Conservation (phyloP, 2,113 vertebrate species). For the Marmota flaviventris region DNA sequence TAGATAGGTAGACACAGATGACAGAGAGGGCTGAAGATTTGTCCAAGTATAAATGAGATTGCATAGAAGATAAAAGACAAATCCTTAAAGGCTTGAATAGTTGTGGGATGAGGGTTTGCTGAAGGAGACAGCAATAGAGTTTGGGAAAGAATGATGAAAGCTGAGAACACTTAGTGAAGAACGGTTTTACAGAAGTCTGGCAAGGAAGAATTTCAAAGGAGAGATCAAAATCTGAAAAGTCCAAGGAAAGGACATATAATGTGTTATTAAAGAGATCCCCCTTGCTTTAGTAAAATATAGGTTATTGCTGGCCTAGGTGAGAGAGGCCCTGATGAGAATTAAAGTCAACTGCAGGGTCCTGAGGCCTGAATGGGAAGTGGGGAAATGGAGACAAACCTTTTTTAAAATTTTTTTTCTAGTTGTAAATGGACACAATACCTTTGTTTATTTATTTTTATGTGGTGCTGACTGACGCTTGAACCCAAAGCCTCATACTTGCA, state of each 20-base stretch:
- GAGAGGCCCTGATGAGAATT: no score
- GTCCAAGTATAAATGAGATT: background rate
- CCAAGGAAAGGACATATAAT: background rate
- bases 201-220: conserved; percentile 36
- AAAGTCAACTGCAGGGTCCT: background rate
- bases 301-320: background rate
- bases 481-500: no score
- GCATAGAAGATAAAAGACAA: background rate
- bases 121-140: background rate
- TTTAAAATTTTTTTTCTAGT: no score
- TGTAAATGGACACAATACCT: no score
- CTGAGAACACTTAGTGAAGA: background rate
- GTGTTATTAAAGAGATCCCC: background rate
- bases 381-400: background rate
- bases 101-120: background rate
- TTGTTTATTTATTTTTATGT: no score
- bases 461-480: no score
- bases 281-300: background rate
- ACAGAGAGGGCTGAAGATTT: background rate
- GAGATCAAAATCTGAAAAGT: conserved; percentile 11
- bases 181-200: background rate
- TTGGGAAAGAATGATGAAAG: background rate
- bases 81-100: background rate
- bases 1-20: background rate
- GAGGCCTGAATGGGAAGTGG: background rate